Evolutionary conservation across 1,140 invertebrate genomes (phyloP).

Genomic region (Gonioctena quinquepunctata): DNA sequence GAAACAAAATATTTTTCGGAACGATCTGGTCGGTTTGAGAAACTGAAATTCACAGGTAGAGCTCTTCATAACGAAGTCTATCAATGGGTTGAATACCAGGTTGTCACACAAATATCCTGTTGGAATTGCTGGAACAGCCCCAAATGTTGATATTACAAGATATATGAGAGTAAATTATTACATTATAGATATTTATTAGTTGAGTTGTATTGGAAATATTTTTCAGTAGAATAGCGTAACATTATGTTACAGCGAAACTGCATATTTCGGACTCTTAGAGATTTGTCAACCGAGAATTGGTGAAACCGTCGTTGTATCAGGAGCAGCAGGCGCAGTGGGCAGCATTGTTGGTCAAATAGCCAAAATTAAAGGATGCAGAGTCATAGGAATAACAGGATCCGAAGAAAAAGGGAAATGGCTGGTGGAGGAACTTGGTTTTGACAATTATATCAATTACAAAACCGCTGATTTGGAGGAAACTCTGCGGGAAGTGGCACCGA

Average conservation of each 20-base stretch:
- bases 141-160: too few species aligned
- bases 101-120: too few species aligned
- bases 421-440: slow-evolving; percentile 64
- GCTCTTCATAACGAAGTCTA: too few species aligned
- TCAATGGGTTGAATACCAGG: too few species aligned
- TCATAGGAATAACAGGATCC: slow-evolving; percentile 71
- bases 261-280: slow-evolving; percentile 72
- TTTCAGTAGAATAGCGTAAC: too few species aligned
- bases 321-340: slow-evolving; percentile 72
- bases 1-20: too few species aligned
- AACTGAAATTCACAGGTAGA: too few species aligned
- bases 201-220: too few species aligned
- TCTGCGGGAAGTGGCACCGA: slow-evolving; percentile 65
- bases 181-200: too few species aligned
- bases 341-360: slow-evolving; percentile 74
- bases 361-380: slow-evolving; percentile 68
- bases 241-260: slow-evolving; percentile 34
- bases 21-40: too few species aligned
- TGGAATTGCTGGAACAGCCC: too few species aligned
- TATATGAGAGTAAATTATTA: too few species aligned
- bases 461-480: slow-evolving; percentile 58
- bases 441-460: slow-evolving; percentile 74
- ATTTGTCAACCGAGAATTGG: slow-evolving; percentile 69
- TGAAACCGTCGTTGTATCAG: slow-evolving; percentile 69
- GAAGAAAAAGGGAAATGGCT: slow-evolving; percentile 73